Base-by-base conservation (phyloP, 1,140 invertebrate species). In the Lucilia sericata region DNA sequence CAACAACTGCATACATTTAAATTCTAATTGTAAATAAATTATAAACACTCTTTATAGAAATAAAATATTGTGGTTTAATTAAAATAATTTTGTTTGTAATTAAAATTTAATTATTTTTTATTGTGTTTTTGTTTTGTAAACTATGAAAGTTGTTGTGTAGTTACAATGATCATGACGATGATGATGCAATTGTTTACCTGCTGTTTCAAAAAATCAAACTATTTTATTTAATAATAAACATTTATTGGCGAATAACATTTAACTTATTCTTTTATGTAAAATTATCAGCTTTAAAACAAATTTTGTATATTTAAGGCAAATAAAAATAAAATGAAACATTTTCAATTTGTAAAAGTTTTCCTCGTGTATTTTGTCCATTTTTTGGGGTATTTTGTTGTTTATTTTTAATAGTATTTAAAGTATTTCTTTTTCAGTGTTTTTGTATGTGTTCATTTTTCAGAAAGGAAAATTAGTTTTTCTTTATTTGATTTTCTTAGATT, bases 271-370 rank as follows among this genome's bases (percentile, higher is more conserved):
- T 42, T 42, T 42, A 42, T 42, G 42, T 42, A 42, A 42, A 76
- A 49, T 83, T 21, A n/a, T 70, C 85, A 87, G 86, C 87, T 88
- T 88, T 88, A 87, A 88, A 88, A 87, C 88, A 88, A 42, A 88
- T 87, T 88, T 88, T 88, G 86, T 85, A 21, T 60, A 60, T 14
- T 60, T 60, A 60, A n/a, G 36, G 17, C 13, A 19, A 47, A 34
- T 30, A 30, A 36, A 34, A 34, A 14, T 25, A 74, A 74, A 25
- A 30, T 7, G 2, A n/a, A 74, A 30, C 7, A 74, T 12, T 19
- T 25, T 10, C 1, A 30, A 30, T 30, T 74, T 74, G 51, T n/a
- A n/a, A 14, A 60, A 5, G 51, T 17, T 14, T 60, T 60, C 13
- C 51, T 42, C 10, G 51, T 14, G 17, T 42, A 3, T 30, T 0